Evolutionary conservation across 2,113 vertebrate genomes (phyloP).

Genomic region (Gadus macrocephalus): DNA sequence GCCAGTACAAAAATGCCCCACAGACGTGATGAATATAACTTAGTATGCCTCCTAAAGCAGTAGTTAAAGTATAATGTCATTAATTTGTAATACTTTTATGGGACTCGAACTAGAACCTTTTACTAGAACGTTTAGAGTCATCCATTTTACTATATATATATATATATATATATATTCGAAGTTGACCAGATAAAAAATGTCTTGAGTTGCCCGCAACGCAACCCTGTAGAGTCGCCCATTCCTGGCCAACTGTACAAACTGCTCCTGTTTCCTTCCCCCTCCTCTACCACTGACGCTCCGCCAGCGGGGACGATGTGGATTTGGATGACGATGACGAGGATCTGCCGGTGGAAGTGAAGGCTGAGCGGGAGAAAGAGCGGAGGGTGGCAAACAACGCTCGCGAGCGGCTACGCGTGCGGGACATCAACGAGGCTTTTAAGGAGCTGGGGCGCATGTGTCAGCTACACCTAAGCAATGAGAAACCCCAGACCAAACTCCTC

Average conservation of each 20-base stretch:
- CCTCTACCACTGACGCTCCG: slow-evolving; percentile 26
- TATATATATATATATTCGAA: too few relatives aligned
- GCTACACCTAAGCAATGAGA: slow-evolving; percentile 96
- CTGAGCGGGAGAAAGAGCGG: slow-evolving; percentile 95
- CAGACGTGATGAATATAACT: too few relatives aligned
- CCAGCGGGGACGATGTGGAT: slow-evolving; percentile 77
- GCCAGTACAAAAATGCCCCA: too few relatives aligned
- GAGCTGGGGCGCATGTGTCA: slow-evolving; percentile 98
- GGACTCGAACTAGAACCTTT: too few relatives aligned
- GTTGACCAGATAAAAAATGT: too few relatives aligned
- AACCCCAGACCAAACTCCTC: slow-evolving; percentile 99
- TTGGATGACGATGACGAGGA: slow-evolving; percentile 87
- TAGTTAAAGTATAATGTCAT: too few relatives aligned
- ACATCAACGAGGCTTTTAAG: slow-evolving; percentile 99
- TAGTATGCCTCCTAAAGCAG: too few relatives aligned
- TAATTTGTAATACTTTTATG: too few relatives aligned
- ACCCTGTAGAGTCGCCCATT: background rate
- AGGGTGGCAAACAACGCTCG: slow-evolving; percentile 96
- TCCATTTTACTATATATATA: too few relatives aligned
- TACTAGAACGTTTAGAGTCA: too few relatives aligned
- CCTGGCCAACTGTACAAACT: slow-evolving; percentile 45
- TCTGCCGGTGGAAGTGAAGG: slow-evolving; percentile 95
- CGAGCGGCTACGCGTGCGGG: slow-evolving; percentile 92
- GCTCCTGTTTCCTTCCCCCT: slow-evolving; percentile 61
- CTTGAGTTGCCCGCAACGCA: background rate